Conservation (phyloP, 2,113 vertebrate genomes). For the Scomber colias region DNA sequence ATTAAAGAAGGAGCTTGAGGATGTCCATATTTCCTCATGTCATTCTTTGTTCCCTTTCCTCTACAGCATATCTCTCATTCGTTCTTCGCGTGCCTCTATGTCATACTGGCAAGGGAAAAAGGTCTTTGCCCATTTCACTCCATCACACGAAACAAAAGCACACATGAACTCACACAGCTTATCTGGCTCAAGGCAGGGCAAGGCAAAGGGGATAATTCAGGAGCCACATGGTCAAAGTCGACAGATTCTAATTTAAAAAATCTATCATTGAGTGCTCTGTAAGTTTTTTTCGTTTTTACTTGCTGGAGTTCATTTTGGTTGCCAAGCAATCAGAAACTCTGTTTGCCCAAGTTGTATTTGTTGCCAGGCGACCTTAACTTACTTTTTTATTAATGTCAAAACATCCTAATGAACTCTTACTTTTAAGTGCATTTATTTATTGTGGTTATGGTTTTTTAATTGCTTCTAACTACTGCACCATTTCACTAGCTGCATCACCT, state of each 20-base stretch:
- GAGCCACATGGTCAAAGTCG: slow-evolving; percentile 18
- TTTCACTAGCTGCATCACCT: neutral
- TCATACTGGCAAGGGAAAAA: slow-evolving; percentile 8
- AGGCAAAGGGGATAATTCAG: slow-evolving; percentile 8
- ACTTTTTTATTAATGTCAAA: slow-evolving; percentile 26
- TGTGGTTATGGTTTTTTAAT: slow-evolving; percentile 22
- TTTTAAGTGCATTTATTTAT: slow-evolving; percentile 33
- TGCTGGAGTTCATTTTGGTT: slow-evolving; percentile 18
- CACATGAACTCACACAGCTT: slow-evolving; percentile 22
- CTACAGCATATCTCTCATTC: neutral
- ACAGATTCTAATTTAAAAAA: slow-evolving; percentile 8
- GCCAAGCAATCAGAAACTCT: slow-evolving; percentile 20
- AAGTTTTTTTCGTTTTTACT: neutral
- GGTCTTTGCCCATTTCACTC: slow-evolving; percentile 16
- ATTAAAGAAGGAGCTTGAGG: neutral
- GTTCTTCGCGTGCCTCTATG: neutral
- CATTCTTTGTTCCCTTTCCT: neutral
- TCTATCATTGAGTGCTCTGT: neutral
- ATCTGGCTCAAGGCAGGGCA: slow-evolving; percentile 6
- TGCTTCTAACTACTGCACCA: slow-evolving; percentile 31
- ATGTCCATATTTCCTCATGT: neutral
- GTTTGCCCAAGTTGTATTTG: slow-evolving; percentile 32
- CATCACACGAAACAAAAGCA: neutral
- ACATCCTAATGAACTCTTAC: slow-evolving; percentile 21
- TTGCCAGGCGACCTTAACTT: slow-evolving; percentile 53